phyloP scores from a whole-genome alignment of 1,140 invertebrate species.

The Neodiprion pinetum region DNA sequence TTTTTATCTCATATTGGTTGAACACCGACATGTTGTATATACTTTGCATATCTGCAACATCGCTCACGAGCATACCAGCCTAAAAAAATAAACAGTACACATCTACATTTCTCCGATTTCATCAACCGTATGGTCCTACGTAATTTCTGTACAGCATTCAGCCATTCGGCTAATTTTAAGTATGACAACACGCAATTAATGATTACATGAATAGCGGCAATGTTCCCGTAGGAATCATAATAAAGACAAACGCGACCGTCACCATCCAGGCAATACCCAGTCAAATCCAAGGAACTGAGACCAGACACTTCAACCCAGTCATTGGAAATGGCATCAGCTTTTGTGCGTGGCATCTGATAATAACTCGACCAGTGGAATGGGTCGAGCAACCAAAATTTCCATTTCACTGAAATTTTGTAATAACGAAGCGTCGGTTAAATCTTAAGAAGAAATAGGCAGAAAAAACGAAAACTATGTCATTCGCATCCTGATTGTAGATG shows the following conservation, averaged over 20 bases:
- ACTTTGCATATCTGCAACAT: conserved; percentile 53
- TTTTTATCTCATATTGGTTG: not conserved
- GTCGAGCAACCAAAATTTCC: not conserved
- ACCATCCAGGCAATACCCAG: conserved; percentile 47
- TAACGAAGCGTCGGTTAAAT: not conserved
- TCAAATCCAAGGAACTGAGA: conserved; percentile 44
- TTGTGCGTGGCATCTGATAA: conserved; percentile 54
- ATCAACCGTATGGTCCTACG: not conserved
- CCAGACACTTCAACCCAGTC: conserved; percentile 53
- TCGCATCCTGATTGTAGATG: not conserved
- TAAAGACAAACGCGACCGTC: conserved; percentile 51
- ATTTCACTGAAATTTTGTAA: not conserved
- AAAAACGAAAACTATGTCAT: not conserved
- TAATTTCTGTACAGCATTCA: not conserved
- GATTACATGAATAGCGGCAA: conserved; percentile 53
- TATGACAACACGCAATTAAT: not conserved
- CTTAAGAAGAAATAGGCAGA: not conserved
- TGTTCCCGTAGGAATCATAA: conserved; percentile 54
- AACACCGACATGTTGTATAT: conserved; percentile 43
- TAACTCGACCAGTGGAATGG: conserved; percentile 51
- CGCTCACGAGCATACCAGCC: not conserved
- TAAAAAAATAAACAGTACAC: not conserved
- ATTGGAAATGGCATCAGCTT: conserved; percentile 47
- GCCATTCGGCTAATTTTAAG: not conserved
- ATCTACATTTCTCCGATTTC: not conserved